Conservation (phyloP, 2,113 vertebrate species). For the Psophia crepitans region DNA sequence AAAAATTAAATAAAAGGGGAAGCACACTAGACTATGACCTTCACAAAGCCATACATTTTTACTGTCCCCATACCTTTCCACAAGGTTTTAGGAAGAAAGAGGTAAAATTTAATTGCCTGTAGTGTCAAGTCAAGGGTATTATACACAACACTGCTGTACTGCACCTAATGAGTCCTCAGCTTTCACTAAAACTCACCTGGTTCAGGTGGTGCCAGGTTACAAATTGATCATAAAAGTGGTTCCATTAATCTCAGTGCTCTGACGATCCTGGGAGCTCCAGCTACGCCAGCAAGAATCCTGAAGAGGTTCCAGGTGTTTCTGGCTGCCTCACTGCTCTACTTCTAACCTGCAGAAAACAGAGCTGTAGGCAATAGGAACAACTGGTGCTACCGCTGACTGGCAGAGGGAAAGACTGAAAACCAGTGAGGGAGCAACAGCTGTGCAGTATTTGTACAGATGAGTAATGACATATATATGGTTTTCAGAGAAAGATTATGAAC, state of each 20-base stretch:
- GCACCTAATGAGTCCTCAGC: not conserved
- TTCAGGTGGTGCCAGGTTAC: not conserved
- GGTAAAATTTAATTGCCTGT: not conserved
- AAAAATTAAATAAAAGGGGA: not conserved
- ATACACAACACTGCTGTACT: not conserved
- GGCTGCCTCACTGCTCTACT: not conserved
- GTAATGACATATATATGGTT: not conserved
- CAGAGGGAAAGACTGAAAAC: not conserved
- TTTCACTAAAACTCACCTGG: not conserved
- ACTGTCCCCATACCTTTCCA: not conserved
- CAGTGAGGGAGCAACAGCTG: not conserved
- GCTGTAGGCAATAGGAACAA: not conserved
- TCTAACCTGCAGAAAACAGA: not conserved
- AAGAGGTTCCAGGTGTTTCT: constrained; percentile 22
- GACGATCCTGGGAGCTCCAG: not conserved
- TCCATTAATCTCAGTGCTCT: not conserved
- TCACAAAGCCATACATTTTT: not conserved
- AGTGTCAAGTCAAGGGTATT: not conserved
- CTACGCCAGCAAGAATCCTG: not conserved
- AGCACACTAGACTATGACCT: not conserved
- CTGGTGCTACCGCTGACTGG: not conserved
- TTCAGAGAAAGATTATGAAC: not conserved
- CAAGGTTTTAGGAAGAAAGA: not conserved
- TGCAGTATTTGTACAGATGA: not conserved
- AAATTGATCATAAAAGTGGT: constrained; percentile 27